phyloP scores from a whole-genome alignment of 2,888 invertebrate genomes.

The Diploptera punctata region DNA sequence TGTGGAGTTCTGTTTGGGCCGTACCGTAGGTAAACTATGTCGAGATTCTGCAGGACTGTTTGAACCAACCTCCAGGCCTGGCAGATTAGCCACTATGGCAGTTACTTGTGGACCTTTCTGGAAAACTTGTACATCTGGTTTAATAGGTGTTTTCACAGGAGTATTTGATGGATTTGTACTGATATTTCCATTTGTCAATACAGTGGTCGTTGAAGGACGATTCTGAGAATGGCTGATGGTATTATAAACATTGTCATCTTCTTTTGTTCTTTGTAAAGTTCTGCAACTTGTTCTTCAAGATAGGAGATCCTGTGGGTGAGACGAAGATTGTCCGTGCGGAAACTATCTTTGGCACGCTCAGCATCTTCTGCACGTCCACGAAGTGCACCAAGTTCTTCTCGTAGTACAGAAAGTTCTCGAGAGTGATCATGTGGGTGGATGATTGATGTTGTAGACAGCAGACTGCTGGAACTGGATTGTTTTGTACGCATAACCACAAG shows the following conservation, averaged over 20 bases:
- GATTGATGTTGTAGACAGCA: slow-evolving; percentile 46
- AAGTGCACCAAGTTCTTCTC: slow-evolving; percentile 61
- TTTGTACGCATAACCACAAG: slow-evolving; percentile 64
- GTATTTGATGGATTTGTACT: not conserved
- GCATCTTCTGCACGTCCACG: slow-evolving; percentile 68
- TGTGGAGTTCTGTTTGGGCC: slow-evolving; percentile 47
- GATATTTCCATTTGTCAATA: not conserved
- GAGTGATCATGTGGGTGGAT: slow-evolving; percentile 29
- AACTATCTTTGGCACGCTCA: slow-evolving; percentile 66
- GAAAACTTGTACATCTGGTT: slow-evolving; percentile 59
- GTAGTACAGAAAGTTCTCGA: slow-evolving; percentile 34
- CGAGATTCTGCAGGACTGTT: slow-evolving; percentile 49
- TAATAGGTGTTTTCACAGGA: not conserved
- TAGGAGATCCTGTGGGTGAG: slow-evolving; percentile 89
- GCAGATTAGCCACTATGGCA: slow-evolving; percentile 61
- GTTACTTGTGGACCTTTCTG: slow-evolving; percentile 84
- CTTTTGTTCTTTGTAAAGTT: slow-evolving; percentile 49
- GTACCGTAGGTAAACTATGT: slow-evolving; percentile 51
- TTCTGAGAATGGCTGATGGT: not conserved
- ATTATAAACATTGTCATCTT: not conserved
- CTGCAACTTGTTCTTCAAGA: slow-evolving; percentile 84
- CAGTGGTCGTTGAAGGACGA: not conserved
- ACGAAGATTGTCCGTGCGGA: slow-evolving; percentile 79
- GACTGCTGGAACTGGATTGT: slow-evolving; percentile 44
- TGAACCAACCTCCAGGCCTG: slow-evolving; percentile 58